Evolutionary conservation across 2,113 vertebrate genomes (phyloP).

Genomic region (Tragelaphus imberbis): DNA sequence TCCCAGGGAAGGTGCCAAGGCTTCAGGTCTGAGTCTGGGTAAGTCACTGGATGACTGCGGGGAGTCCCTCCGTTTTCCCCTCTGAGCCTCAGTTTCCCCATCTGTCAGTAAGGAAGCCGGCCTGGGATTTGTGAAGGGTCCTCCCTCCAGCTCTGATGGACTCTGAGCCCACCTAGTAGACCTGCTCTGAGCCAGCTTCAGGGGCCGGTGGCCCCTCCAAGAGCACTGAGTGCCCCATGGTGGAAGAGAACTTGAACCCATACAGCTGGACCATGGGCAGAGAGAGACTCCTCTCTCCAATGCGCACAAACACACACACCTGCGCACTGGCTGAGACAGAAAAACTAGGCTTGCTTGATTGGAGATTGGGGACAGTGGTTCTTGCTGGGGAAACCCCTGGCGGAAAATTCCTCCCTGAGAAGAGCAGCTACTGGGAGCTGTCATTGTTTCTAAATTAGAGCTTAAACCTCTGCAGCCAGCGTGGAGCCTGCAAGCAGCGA

Average conservation of each 20-base stretch:
- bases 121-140: not conserved
- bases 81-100: not conserved
- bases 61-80: no score
- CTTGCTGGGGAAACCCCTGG: not conserved
- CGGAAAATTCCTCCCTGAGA: conserved; percentile 10
- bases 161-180: not conserved
- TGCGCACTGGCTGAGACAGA: not conserved
- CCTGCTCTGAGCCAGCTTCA: not conserved
- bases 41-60: no score
- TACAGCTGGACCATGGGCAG: not conserved
- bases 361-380: not conserved
- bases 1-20: not conserved
- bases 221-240: not conserved
- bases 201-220: not conserved
- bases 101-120: not conserved
- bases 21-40: not conserved
- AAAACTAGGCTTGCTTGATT: not conserved
- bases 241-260: not conserved
- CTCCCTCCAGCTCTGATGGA: not conserved
- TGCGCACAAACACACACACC: not conserved
- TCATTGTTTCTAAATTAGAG: conserved; percentile 1
- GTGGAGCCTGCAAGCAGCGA: not conserved
- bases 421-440: not conserved
- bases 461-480: not conserved
- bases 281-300: no score